Conservation (phyloP, 2,797 vertebrate species). For the Channallabes apus region DNA sequence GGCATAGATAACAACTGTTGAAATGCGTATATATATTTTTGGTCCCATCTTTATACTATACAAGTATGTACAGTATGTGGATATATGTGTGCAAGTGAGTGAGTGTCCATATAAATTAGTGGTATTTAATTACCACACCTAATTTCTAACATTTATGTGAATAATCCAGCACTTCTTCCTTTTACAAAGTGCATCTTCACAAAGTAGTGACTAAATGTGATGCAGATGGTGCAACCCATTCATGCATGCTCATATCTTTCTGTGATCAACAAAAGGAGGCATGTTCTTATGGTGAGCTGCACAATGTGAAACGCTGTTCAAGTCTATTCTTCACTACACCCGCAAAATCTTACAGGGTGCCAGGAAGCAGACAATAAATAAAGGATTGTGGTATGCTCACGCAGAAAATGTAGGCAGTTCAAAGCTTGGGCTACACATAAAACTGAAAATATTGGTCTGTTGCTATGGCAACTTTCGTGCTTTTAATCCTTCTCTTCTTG, state of each 20-base stretch:
- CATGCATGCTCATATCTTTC: slow-evolving; percentile 13
- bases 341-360: slow-evolving; percentile 8
- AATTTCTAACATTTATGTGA: neutral
- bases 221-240: slow-evolving; percentile 28
- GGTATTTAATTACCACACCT: neutral
- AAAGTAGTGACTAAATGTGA: neutral
- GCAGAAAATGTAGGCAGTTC: slow-evolving; percentile 62
- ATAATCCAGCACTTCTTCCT: slow-evolving; percentile 11
- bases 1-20: no score
- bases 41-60: no score
- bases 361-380: slow-evolving; percentile 28
- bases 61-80: no score
- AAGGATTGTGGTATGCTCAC: slow-evolving; percentile 43
- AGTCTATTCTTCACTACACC: slow-evolving; percentile 10
- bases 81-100: no score
- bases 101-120: neutral
- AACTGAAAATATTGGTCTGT: slow-evolving; percentile 70
- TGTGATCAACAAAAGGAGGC: slow-evolving; percentile 32
- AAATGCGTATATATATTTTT: no score
- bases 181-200: slow-evolving; percentile 6
- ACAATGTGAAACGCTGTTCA: slow-evolving; percentile 16
- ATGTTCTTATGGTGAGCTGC: slow-evolving; percentile 16
- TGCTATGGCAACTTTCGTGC: slow-evolving; percentile 78
- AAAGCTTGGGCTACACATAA: slow-evolving; percentile 64
- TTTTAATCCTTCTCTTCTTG: slow-evolving; percentile 59